phyloP scores from a whole-genome alignment of 2,888 invertebrate species.

The Eremobia ochroleuca region DNA sequence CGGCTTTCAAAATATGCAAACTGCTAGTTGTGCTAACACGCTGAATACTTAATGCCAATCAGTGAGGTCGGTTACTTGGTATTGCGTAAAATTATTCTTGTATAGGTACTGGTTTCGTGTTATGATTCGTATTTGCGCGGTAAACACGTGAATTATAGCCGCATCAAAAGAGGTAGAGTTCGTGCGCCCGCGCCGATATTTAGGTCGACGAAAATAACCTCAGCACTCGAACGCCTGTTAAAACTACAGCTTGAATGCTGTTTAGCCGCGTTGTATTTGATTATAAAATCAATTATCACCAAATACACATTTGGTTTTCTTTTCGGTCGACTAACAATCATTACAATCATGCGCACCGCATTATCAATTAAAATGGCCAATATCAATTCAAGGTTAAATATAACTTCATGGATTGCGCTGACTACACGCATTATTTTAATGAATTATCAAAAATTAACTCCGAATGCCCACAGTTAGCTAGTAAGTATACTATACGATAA shows the following conservation, averaged over 20 bases:
- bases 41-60: conserved; percentile 37
- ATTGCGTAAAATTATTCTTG: conserved; percentile 61
- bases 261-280: conserved; percentile 43
- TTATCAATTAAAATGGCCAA: conserved; percentile 49
- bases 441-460: conserved; percentile 66
- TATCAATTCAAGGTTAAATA: conserved; percentile 71
- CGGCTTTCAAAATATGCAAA: conserved; percentile 45
- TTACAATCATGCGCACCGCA: conserved; percentile 48
- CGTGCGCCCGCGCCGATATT: conserved; percentile 84
- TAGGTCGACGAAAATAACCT: conserved; percentile 89
- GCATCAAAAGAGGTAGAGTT: conserved; percentile 71
- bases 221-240: conserved; percentile 78
- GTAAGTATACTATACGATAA: conserved; percentile 77
- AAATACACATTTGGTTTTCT: conserved; percentile 32
- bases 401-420: conserved; percentile 47
- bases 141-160: conserved; percentile 74
- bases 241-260: conserved; percentile 67
- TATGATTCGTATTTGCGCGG: conserved; percentile 63
- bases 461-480: conserved; percentile 70
- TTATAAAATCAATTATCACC: conserved; percentile 29
- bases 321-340: conserved; percentile 17
- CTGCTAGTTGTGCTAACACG: conserved; percentile 38
- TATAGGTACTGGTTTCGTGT: conserved; percentile 65
- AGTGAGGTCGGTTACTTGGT: conserved; percentile 35
- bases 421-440: conserved; percentile 63